These are phyloP conservation scores for Austrofundulus limnaeus DNA, from an alignment of 2,113 vertebrate genomes.

Conservation along the genomic window DNA sequence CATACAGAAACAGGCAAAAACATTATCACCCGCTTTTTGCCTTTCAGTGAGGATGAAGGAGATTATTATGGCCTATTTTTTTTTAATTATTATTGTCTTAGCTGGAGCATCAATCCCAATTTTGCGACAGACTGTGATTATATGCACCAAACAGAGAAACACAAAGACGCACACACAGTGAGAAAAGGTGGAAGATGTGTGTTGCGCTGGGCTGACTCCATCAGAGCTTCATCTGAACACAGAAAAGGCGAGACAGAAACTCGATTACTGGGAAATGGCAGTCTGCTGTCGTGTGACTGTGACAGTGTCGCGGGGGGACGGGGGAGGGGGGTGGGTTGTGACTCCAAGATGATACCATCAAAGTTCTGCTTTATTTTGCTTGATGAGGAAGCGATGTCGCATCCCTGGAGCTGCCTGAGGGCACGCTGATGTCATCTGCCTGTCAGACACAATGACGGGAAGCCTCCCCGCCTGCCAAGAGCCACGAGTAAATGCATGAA, in stretches of 20 bases:
- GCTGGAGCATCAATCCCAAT: constrained; percentile 5
- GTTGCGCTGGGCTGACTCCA: constrained; percentile 42
- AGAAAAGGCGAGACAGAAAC: constrained; percentile 71
- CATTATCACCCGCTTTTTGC: too few species aligned
- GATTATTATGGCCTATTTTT: not conserved
- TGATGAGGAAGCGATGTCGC: constrained; percentile 72
- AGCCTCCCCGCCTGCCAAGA: constrained; percentile 40
- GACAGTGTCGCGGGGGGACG: constrained; percentile 26
- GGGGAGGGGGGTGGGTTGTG: not conserved
- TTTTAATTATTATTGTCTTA: not conserved
- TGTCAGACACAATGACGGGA: constrained; percentile 69
- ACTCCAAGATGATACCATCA: constrained; percentile 74
- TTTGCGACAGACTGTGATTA: constrained; percentile 46
- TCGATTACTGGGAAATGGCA: constrained; percentile 76
- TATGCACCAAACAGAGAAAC: constrained; percentile 49
- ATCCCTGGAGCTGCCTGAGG: constrained; percentile 55
- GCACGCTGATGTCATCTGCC: constrained; percentile 70
- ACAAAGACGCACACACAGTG: constrained; percentile 25
- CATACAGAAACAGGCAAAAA: too few species aligned
- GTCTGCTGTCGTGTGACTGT: constrained; percentile 65
- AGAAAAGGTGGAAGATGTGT: constrained; percentile 1
- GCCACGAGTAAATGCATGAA: constrained; percentile 23
- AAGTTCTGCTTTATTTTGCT: constrained; percentile 75
- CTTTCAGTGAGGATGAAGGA: too few species aligned
- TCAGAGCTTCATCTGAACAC: constrained; percentile 64